phyloP scores from a whole-genome alignment of 2,797 vertebrate species.

The Bryconaethiops microstoma region DNA sequence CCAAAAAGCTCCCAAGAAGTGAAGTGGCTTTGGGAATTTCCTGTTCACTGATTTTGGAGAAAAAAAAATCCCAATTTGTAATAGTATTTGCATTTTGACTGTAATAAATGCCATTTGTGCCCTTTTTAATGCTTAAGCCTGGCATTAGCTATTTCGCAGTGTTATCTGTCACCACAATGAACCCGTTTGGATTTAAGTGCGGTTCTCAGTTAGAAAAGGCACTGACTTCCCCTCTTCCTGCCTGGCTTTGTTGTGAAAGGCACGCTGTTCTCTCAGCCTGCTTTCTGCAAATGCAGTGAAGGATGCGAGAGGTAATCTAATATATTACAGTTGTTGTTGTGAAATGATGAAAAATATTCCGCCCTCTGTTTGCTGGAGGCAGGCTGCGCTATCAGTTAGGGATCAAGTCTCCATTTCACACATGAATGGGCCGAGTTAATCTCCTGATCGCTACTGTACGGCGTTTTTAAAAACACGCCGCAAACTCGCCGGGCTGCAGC shows the following conservation, averaged over 20 bases:
- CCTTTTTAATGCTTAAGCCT: slow-evolving; percentile 53
- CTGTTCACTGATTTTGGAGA: slow-evolving; percentile 22
- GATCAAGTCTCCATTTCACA: slow-evolving; percentile 87
- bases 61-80: slow-evolving; percentile 32
- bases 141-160: slow-evolving; percentile 76
- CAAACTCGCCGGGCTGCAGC: slow-evolving; percentile 51
- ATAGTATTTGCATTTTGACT: slow-evolving; percentile 64
- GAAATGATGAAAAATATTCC: slow-evolving; percentile 67
- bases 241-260: slow-evolving; percentile 62
- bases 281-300: slow-evolving; percentile 55
- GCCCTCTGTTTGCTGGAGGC: slow-evolving; percentile 72
- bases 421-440: slow-evolving; percentile 80
- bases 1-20: too few relatives aligned
- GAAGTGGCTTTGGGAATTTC: slow-evolving; percentile 4
- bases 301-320: slow-evolving; percentile 71
- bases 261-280: slow-evolving; percentile 62
- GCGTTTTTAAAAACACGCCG: slow-evolving; percentile 61
- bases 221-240: slow-evolving; percentile 21
- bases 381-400: slow-evolving; percentile 70
- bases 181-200: slow-evolving; percentile 20
- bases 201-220: not conserved
- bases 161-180: slow-evolving; percentile 69
- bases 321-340: slow-evolving; percentile 69
- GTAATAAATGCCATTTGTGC: slow-evolving; percentile 41
- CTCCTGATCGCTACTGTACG: slow-evolving; percentile 78